phyloP scores from a whole-genome alignment of 92 coral and sea anemone genomes.

The Epizoanthus ramosus region DNA sequence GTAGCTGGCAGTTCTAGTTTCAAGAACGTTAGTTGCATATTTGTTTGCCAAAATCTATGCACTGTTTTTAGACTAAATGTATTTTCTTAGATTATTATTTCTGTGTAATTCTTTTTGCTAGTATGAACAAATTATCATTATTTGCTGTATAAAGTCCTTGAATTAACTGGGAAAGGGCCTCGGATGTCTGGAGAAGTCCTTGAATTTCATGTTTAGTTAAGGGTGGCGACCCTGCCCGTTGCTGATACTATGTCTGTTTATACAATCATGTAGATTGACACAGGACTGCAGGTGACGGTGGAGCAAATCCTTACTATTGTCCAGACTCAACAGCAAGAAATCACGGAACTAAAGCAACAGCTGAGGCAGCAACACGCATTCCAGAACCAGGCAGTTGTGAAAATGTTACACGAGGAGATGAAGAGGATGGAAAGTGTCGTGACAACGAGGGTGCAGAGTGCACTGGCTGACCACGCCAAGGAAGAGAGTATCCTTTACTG shows the following conservation, averaged over 20 bases:
- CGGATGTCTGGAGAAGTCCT: too few relatives aligned
- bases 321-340: slow-evolving; percentile 79
- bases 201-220: too few relatives aligned
- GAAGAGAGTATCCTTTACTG: slow-evolving; percentile 80
- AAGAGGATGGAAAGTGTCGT: slow-evolving; percentile 76
- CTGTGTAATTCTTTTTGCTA: too few relatives aligned
- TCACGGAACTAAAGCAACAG: slow-evolving; percentile 69
- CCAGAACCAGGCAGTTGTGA: slow-evolving; percentile 68
- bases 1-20: too few relatives aligned
- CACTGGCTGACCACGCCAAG: slow-evolving; percentile 72
- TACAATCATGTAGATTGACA: slow-evolving; percentile 3
- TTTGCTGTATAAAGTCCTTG: too few relatives aligned
- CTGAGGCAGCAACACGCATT: slow-evolving; percentile 68
- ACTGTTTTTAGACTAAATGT: too few relatives aligned
- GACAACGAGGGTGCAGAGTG: slow-evolving; percentile 58
- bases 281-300: slow-evolving; percentile 43
- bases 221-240: background rate
- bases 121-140: too few relatives aligned
- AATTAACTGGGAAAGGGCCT: too few relatives aligned
- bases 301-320: slow-evolving; percentile 72
- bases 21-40: too few relatives aligned
- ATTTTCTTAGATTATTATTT: too few relatives aligned
- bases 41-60: too few relatives aligned
- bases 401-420: slow-evolving; percentile 70
- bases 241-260: background rate